Base-by-base conservation (phyloP, 2,888 invertebrate genomes). In the Drosophila maculinotata region DNA sequence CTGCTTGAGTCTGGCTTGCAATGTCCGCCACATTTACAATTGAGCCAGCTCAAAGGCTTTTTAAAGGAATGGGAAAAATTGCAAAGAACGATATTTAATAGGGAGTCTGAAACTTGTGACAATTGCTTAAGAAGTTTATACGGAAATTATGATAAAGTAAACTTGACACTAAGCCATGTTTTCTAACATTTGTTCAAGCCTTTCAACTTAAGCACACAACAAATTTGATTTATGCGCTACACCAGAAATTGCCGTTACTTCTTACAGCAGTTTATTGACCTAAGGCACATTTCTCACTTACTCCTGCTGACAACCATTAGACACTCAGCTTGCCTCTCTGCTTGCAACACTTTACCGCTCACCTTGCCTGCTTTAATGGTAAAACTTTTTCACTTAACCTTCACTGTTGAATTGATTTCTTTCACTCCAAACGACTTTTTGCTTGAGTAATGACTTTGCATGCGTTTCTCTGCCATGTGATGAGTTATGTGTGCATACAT, bases 381-480 rank as follows among this genome's bases (percentile, higher is more conserved):
- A 57, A 79, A 79, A 79, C 35, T 79, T 79, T 79, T 79, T 79
- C 78, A 79, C 78, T 79, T 79, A 79, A 75, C 78, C 77, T 74
- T 79, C 65, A 72, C 57, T 63, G 68, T 49, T 79, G 72, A 79
- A 79, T 79, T 79, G 78, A 79, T 79, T 79, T 72, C 56, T 70
- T 57, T 76, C 39, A 67, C 60, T 57, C 64, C 64, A 80, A 84
- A 78, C 79, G 78, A 78, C 78, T 81, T 79, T 79, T 59, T 60
- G 69, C 78, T 57, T 78, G 82, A 78, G 82, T 76, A 78, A 78
- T 78, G 82, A 75, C 82, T 84, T 84, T 75, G 76, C 85, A 79
- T 76, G 85, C 76, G 72, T 73, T 31, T 35, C 56, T 70, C 64
- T 68, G 68, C 70, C 71, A 68, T 48, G 74, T 68, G 64, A 74